Base-by-base conservation (phyloP, 2,797 vertebrate genomes). In the Aratinga solstitialis region DNA sequence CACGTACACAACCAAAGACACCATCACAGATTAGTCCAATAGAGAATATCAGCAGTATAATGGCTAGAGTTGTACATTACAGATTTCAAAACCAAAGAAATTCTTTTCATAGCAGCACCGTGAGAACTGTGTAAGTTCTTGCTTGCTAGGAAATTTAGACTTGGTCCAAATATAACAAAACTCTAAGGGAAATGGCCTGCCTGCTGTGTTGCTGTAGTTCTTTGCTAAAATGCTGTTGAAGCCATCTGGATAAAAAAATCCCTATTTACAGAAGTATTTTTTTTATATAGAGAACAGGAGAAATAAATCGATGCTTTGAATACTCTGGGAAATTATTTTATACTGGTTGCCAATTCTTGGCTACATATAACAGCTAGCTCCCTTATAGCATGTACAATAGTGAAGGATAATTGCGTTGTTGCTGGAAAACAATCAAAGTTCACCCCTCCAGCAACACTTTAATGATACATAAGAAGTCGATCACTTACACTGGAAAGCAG, bases 41-140 rank as follows among this genome's bases (percentile, higher is more conserved):
- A 51, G 40, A 82, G 59, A 84, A 24, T 53, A 94, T 63, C 59
- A 81, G 65, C 54, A 71, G 22, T 32, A 26, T 45, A 69, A 84
- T 29, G 38, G 53, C 59, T 67, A 32, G 47, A 84, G 36, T 22
- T 87, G 47, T 61, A n/a, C 34, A 38, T 73, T 36, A 69, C 66
- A 79, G 23, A 43, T 73, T 48, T 81, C 56, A 90, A 87, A 93
- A 63, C 48, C 71, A 65, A 89, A 89, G 4, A 56, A 90, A 77
- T 94, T 91, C 34, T 82, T 93, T 83, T 83, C 88, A 87, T 74
- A 91, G 87, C 74, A 96, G 77, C 80, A 84, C 11, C 43, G 56
- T 69, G 32, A 95, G 72, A 96, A 93, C 47, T 84, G 59, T 11
- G 0, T 40, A 88, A 87, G 53, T 77, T 68, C 63, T 94, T 45